Conservation (phyloP, 1,140 invertebrate species). For the Semibalanus balanoides region DNA sequence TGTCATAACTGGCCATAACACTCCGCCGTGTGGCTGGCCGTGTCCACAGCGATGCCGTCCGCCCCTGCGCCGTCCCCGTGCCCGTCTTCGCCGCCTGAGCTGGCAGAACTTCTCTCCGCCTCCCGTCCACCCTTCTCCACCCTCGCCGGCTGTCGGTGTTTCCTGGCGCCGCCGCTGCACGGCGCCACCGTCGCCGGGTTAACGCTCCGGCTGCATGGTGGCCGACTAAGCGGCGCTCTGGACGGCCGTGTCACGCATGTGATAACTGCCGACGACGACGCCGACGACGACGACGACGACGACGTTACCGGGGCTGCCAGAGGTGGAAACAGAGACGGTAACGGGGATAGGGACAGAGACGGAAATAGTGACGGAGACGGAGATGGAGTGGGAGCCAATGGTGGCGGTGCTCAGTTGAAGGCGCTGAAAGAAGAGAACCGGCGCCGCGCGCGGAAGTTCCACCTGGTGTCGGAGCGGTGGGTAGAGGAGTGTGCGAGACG, state of each 20-base stretch:
- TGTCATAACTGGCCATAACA: too few relatives aligned
- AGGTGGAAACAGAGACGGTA: too few relatives aligned
- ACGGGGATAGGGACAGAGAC: too few relatives aligned
- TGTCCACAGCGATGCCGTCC: background rate
- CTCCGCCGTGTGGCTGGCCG: too few relatives aligned
- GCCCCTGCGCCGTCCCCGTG: too few relatives aligned
- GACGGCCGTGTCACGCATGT: background rate
- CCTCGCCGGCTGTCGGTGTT: constrained; percentile 5
- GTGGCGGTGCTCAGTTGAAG: too few relatives aligned
- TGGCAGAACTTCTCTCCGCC: background rate
- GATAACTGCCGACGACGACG: background rate
- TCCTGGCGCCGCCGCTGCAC: constrained; percentile 12
- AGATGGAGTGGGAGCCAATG: too few relatives aligned
- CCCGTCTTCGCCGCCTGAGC: background rate
- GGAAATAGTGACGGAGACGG: too few relatives aligned
- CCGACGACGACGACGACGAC: too few relatives aligned
- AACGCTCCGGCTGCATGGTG: background rate
- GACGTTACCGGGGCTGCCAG: too few relatives aligned
- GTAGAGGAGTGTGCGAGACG: background rate
- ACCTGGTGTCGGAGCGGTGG: background rate
- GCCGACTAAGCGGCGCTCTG: background rate
- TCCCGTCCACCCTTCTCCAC: background rate
- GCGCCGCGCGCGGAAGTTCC: background rate
- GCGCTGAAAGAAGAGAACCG: background rate
- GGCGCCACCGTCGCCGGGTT: constrained; percentile 2